Evolutionary conservation across 1,140 invertebrate species (phyloP).

Genomic region (Venturia canescens): DNA sequence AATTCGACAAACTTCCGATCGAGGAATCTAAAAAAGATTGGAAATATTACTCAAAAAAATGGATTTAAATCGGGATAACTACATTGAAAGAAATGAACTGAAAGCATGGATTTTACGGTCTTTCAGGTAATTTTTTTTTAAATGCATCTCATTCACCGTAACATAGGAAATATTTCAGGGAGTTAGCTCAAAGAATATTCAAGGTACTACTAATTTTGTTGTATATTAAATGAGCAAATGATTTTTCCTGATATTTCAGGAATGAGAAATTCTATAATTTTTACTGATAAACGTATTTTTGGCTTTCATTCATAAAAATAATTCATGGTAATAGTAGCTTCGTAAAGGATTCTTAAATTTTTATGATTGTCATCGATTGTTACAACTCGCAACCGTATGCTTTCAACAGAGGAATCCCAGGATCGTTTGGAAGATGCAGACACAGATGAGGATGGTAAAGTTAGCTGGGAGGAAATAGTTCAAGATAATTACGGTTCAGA

Average conservation of each 20-base stretch:
- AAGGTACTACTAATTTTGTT: no score
- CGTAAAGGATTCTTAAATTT: not conserved
- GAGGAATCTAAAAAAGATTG: slow-evolving; percentile 92
- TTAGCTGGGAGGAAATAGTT: slow-evolving; percentile 94
- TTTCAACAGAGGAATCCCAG: slow-evolving; percentile 92
- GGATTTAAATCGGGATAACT: slow-evolving; percentile 89
- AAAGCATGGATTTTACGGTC: slow-evolving; percentile 95
- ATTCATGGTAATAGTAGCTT: slow-evolving; percentile 6
- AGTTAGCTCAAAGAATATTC: no score
- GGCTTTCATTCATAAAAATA: no score
- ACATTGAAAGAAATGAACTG: slow-evolving; percentile 89
- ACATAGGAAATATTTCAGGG: no score
- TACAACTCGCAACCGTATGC: slow-evolving; percentile 78
- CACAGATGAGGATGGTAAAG: slow-evolving; percentile 86
- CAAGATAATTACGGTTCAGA: slow-evolving; percentile 88
- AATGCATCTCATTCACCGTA: no score
- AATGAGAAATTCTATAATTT: no score
- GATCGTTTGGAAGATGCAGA: slow-evolving; percentile 93
- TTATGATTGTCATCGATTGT: not conserved
- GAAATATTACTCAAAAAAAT: slow-evolving; percentile 90
- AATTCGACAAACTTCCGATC: slow-evolving; percentile 92
- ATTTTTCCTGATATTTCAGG: no score
- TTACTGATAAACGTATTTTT: no score
- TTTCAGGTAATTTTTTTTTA: slow-evolving; percentile 82
- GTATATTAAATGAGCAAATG: no score